Evolutionary conservation across 2,113 vertebrate genomes (phyloP).

Genomic region (Chloroceryle aenea): DNA sequence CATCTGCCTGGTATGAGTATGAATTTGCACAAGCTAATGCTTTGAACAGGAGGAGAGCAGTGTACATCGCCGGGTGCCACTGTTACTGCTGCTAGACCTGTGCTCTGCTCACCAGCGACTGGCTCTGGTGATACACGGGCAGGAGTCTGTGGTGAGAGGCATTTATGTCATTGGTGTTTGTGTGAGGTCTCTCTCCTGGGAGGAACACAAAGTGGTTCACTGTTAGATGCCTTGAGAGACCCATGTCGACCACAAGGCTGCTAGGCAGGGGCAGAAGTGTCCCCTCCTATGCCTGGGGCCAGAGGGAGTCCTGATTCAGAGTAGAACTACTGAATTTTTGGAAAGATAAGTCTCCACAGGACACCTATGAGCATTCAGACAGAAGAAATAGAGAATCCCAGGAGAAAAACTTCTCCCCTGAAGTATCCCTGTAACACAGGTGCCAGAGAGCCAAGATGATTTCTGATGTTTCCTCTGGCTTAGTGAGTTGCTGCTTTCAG

Average conservation of each 20-base stretch:
- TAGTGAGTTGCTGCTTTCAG: background rate
- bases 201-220: background rate
- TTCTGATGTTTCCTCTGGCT: background rate
- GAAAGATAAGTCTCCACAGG: background rate
- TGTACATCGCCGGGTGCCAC: rapidly evolving
- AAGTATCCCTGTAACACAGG: background rate
- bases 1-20: background rate
- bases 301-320: background rate
- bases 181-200: background rate
- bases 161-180: background rate
- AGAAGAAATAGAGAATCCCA: background rate
- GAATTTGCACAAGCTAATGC: background rate
- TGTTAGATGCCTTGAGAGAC: background rate
- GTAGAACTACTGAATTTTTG: background rate
- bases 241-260: background rate
- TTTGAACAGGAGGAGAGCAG: background rate
- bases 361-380: background rate
- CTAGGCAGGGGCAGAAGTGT: background rate
- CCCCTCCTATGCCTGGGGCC: rapidly evolving
- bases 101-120: background rate
- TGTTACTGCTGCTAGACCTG: background rate
- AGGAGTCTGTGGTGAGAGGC: background rate
- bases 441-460: background rate
- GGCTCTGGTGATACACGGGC: background rate
- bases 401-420: background rate